Conservation (phyloP, 1,140 invertebrate species). For the Probaryconus sp. region DNA sequence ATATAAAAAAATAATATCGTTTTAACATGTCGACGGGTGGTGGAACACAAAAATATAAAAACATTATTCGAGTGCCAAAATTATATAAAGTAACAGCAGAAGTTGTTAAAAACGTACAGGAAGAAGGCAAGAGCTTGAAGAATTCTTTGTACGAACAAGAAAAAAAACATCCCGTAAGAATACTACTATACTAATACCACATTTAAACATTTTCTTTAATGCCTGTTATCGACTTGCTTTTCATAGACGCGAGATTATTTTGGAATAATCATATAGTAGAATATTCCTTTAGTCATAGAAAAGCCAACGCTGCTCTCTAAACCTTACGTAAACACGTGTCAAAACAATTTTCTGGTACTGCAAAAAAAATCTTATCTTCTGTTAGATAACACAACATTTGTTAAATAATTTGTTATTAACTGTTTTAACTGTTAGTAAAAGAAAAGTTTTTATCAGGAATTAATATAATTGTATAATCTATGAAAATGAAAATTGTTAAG, state of each 20-base stretch:
- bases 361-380: background rate
- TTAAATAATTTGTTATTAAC: too few species aligned
- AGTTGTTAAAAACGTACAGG: constrained; percentile 82
- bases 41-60: too few species aligned
- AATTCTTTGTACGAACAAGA: constrained; percentile 83
- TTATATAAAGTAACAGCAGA: constrained; percentile 86
- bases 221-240: constrained; percentile 45
- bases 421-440: too few species aligned
- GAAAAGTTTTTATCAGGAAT: too few species aligned
- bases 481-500: too few species aligned
- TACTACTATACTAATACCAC: constrained; percentile 3
- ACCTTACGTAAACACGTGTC: constrained; percentile 11
- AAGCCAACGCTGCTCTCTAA: too few species aligned
- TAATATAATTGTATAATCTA: too few species aligned
- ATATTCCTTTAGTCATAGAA: background rate
- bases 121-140: constrained; percentile 85
- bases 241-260: constrained; percentile 34
- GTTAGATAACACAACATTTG: background rate
- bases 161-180: constrained; percentile 82
- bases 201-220: constrained; percentile 18
- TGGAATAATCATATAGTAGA: background rate
- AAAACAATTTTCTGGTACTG: constrained; percentile 7
- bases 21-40: constrained; percentile 66
- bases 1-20: too few species aligned
- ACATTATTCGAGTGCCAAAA: constrained; percentile 86